These are phyloP conservation scores for Scaptomyza reducta DNA, from an alignment of 2,888 invertebrate species.

Conservation along the genomic window DNA sequence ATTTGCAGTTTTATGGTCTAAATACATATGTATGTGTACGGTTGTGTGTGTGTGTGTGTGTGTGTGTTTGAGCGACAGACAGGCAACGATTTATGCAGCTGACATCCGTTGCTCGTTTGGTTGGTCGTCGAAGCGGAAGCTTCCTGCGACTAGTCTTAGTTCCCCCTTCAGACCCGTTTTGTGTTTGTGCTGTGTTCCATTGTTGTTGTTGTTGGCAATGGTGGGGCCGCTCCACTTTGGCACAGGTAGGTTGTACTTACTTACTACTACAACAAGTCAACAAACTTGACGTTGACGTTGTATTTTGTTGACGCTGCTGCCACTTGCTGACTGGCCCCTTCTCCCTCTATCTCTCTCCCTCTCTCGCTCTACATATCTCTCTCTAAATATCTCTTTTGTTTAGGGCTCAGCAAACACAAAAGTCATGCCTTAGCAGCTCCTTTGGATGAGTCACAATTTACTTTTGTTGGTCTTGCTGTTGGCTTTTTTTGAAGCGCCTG, in stretches of 20 bases:
- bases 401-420: constrained; percentile 51
- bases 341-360: constrained; percentile 1
- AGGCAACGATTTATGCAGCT: constrained; percentile 76
- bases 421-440: constrained; percentile 24
- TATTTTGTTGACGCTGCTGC: too few relatives aligned
- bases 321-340: background rate
- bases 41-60: constrained; percentile 6
- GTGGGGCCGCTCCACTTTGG: constrained; percentile 57
- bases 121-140: constrained; percentile 70
- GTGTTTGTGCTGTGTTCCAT: constrained; percentile 14
- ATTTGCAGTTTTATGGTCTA: constrained; percentile 77
- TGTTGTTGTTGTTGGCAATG: constrained; percentile 14
- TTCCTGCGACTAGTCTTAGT: constrained; percentile 59
- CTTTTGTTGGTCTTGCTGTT: too few relatives aligned
- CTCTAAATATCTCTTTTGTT: constrained; percentile 25
- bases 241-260: constrained; percentile 56
- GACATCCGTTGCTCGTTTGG: constrained; percentile 73
- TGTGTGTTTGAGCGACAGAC: constrained; percentile 45
- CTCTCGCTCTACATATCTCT: background rate
- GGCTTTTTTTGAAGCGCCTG: constrained; percentile 28
- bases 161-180: constrained; percentile 23
- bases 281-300: constrained; percentile 64
- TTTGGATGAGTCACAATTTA: constrained; percentile 33
- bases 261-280: constrained; percentile 64
- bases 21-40: background rate